Evolutionary conservation across 2,888 invertebrate genomes (phyloP).

Genomic region (Malthinus seriepunctatus): DNA sequence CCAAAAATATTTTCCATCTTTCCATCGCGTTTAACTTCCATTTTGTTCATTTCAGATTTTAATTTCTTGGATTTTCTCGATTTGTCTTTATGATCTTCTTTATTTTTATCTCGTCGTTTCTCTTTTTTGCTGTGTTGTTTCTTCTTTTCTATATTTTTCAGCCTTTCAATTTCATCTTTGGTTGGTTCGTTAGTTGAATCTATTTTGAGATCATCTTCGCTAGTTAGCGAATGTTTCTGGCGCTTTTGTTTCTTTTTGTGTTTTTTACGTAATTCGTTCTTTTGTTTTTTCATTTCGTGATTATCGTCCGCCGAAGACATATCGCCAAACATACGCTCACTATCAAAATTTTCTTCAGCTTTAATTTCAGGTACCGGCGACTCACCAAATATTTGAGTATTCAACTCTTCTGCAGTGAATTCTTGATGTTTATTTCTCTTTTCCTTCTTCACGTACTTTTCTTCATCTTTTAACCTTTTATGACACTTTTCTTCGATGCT

Average conservation of each 20-base stretch:
- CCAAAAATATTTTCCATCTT: conserved; percentile 91
- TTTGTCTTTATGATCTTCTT: conserved; percentile 62
- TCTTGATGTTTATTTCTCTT: conserved; percentile 47
- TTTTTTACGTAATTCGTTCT: conserved; percentile 67
- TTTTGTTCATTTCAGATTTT: conserved; percentile 52
- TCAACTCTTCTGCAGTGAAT: conserved; percentile 39
- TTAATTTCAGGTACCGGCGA: conserved; percentile 44
- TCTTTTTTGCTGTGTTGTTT: conserved; percentile 61
- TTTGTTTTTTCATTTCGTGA: conserved; percentile 42
- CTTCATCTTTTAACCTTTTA: conserved; percentile 46
- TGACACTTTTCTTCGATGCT: conserved; percentile 43
- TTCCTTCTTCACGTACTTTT: conserved; percentile 48
- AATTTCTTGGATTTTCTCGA: conserved; percentile 62
- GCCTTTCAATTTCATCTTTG: conserved; percentile 45
- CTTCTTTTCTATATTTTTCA: conserved; percentile 49
- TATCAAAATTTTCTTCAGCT: conserved; percentile 45
- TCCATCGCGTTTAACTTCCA: conserved; percentile 66
- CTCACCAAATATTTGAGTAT: conserved; percentile 42
- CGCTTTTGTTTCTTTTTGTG: conserved; percentile 86
- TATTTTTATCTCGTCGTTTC: conserved; percentile 62
- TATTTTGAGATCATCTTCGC: conserved; percentile 60
- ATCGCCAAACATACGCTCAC: conserved; percentile 36
- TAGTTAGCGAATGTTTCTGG: conserved; percentile 67
- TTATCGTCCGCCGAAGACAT: conserved; percentile 49
- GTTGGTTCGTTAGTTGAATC: conserved; percentile 42